phyloP scores from a whole-genome alignment of 2,113 vertebrate species.

The Theristicus caerulescens region DNA sequence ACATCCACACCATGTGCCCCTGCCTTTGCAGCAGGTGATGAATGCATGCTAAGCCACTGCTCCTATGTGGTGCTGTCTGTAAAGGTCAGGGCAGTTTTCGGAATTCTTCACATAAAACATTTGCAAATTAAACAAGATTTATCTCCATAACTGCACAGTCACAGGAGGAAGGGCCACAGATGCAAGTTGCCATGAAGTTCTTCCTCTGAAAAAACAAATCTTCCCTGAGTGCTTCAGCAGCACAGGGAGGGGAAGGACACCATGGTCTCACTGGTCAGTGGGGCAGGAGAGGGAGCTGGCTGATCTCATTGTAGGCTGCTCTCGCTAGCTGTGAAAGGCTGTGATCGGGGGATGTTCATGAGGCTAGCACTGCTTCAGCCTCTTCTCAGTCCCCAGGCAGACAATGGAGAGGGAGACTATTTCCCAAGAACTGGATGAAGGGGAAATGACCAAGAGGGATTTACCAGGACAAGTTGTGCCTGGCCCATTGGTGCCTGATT shows the following conservation, averaged over 20 bases:
- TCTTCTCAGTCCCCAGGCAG: not conserved
- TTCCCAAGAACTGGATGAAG: not conserved
- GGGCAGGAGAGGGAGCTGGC: not conserved
- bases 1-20: rapidly evolving
- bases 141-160: not conserved
- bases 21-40: not conserved
- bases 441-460: not conserved
- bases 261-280: not conserved
- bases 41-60: not conserved
- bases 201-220: not conserved
- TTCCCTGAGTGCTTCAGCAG: not conserved
- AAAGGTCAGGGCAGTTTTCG: not conserved
- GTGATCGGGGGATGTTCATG: not conserved
- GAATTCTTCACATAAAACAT: not conserved
- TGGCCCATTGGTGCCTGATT: not conserved
- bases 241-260: not conserved
- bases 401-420: not conserved
- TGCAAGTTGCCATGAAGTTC: not conserved
- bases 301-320: not conserved
- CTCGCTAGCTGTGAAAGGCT: not conserved
- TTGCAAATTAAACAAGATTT: not conserved
- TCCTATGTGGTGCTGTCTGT: not conserved
- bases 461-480: not conserved
- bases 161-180: not conserved
- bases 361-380: not conserved